Base-by-base conservation (phyloP, 2,113 vertebrate species). In the Tichodroma muraria region DNA sequence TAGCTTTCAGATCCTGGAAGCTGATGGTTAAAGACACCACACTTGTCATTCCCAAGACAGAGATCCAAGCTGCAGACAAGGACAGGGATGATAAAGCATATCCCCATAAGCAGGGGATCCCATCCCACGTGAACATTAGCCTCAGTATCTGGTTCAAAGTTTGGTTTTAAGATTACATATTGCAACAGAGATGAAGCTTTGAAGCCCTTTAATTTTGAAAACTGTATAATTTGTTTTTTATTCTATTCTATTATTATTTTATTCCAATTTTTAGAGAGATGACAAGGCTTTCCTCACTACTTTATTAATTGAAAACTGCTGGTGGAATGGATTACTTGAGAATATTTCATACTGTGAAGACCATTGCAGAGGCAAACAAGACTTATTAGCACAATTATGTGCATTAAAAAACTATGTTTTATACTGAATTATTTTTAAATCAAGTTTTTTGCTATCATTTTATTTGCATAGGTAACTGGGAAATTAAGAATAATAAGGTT, bases 51-150 rank as follows among this genome's bases (percentile, higher is more conserved):
- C 11, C 60, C 65, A 20, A 57, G 38, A 12, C 50, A 24, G 12
- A 57, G 65, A 17, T 37, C 31, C n/a, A 37, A 9, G 50, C 38
- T 45, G 49, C 44, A 45, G 59, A 30, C n/a, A 15, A 30, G 35
- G 61, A 88, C 0, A 0, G 13, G 35, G 60, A 57, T 40, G 10
- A 44, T 4, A 35, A 38, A 27, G 50, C 30, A 13, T 1, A 13
- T 35, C 60, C 52, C n/a, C 7, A 4, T 8, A 37, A 18, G 14
- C 6, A 21, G 61, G 21, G 10, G 28, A 15, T 53, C 50, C 33
- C 37, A 11, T 40, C 19, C 33, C 40, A n/a, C 1, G 0, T 1
- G 6, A 59, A 14, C 28, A 11, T 20, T 10, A 68, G 15, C 68
- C 6, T 2, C 10, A 69, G n/a, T 31, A 33, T 22, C 45, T 73